phyloP scores from a whole-genome alignment of 2,888 invertebrate species.

The Tenthredo livida region DNA sequence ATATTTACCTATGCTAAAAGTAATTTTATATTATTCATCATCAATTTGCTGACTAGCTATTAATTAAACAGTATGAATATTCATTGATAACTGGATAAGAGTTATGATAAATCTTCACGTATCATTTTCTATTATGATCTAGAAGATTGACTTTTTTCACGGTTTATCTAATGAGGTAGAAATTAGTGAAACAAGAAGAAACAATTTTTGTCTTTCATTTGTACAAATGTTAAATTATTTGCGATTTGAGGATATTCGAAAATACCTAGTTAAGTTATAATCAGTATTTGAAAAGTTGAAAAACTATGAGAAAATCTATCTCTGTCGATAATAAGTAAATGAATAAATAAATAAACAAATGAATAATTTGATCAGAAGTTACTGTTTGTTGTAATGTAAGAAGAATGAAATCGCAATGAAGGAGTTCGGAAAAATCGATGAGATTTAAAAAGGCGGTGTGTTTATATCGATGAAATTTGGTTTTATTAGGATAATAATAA shows the following conservation, averaged over 20 bases:
- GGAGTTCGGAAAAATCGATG: neutral
- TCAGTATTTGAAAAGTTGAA: neutral
- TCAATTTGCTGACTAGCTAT: neutral
- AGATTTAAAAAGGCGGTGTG: no score
- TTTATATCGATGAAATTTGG: conserved; percentile 28
- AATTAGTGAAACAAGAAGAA: neutral
- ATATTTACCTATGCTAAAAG: neutral
- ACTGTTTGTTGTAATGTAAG: no score
- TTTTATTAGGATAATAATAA: conserved; percentile 65
- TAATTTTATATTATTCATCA: conserved; percentile 6
- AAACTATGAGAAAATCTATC: neutral
- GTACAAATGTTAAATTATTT: conserved; percentile 4
- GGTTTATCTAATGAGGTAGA: neutral
- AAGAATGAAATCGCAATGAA: no score
- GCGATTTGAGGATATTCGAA: neutral
- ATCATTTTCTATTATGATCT: neutral
- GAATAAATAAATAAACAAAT: neutral
- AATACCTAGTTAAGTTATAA: neutral
- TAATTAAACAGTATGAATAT: neutral
- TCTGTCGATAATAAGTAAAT: neutral
- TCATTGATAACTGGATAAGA: neutral
- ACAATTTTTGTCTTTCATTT: neutral
- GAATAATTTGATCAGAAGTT: no score
- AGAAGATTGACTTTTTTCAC: neutral
- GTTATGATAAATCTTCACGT: neutral